phyloP scores from a whole-genome alignment of 2,888 invertebrate genomes.

The Andricus curvator region DNA sequence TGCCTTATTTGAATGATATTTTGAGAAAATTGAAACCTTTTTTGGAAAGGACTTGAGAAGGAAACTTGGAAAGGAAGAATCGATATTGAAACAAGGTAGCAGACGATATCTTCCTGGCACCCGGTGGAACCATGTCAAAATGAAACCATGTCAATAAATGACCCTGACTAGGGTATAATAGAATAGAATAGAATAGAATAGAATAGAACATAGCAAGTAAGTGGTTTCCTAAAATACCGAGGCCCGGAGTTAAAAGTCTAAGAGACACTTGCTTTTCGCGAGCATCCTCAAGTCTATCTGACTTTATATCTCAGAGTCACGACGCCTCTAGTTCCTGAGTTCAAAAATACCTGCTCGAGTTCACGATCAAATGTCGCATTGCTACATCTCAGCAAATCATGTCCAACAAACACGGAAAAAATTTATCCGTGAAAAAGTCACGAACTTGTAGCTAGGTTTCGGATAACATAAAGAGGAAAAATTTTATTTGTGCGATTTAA shows the following conservation, averaged over 20 bases:
- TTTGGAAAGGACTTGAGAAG: neutral
- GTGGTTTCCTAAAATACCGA: constrained; percentile 42
- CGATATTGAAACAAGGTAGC: constrained; percentile 16
- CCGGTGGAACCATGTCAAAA: constrained; percentile 26
- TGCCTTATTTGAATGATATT: neutral
- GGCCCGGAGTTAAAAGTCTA: neutral
- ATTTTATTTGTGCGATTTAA: too few relatives aligned
- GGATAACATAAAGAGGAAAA: too few relatives aligned
- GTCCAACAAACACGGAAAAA: neutral
- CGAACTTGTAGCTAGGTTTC: too few relatives aligned
- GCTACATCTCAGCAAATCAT: neutral
- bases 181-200: constrained; percentile 19
- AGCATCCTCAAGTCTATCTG: constrained; percentile 17
- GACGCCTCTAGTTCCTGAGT: constrained; percentile 22
- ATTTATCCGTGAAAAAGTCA: too few relatives aligned
- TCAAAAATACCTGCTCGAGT: constrained; percentile 32
- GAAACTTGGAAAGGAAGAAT: constrained; percentile 16
- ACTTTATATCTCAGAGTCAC: constrained; percentile 14
- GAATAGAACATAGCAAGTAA: constrained; percentile 39
- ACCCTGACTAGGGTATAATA: constrained; percentile 43
- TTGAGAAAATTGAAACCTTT: neutral
- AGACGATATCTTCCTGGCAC: constrained; percentile 39
- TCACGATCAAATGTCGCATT: constrained; percentile 26
- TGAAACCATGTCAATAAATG: constrained; percentile 36
- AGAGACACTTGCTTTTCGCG: constrained; percentile 20